Percentiles rank a stretch among this genome's conserved stretches.
Conservation (phyloP, 2,888 invertebrate species). For the Sipunculus nudus region DNA sequence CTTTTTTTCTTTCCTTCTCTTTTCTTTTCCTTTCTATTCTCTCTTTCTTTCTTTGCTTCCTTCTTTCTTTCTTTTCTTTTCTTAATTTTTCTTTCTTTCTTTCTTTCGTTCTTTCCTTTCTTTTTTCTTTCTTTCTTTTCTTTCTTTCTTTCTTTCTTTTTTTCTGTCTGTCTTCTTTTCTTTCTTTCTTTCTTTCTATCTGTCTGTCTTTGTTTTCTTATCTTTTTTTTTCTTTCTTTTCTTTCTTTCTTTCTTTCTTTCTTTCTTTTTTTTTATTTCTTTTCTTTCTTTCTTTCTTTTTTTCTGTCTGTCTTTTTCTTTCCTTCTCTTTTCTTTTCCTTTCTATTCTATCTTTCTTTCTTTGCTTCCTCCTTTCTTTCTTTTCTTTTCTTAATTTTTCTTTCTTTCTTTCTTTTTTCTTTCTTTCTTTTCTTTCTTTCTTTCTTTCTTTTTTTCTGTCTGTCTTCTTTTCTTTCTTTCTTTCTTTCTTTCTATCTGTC, state of each 20-base stretch:
- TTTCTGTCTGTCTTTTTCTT: neutral
- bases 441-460: neutral
- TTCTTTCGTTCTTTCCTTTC: too few relatives aligned
- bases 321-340: neutral
- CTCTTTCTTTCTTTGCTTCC: too few relatives aligned
- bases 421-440: neutral
- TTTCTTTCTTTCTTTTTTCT: neutral
- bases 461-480: neutral
- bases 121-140: too few relatives aligned
- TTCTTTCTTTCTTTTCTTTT: too few relatives aligned
- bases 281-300: neutral
- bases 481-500: neutral
- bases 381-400: neutral
- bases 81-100: too few relatives aligned
- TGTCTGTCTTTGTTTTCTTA: neutral
- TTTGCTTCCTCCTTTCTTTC: neutral
- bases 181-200: neutral
- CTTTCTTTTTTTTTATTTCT: neutral
- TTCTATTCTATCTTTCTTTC: neutral
- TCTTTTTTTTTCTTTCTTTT: neutral
- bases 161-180: neutral
- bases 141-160: neutral
- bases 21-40: too few relatives aligned
- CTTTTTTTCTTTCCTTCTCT: too few relatives aligned
- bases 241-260: conserved; percentile 4